Evolutionary conservation across 1,140 invertebrate species (phyloP).

Genomic region (Sarcophaga peregrina): DNA sequence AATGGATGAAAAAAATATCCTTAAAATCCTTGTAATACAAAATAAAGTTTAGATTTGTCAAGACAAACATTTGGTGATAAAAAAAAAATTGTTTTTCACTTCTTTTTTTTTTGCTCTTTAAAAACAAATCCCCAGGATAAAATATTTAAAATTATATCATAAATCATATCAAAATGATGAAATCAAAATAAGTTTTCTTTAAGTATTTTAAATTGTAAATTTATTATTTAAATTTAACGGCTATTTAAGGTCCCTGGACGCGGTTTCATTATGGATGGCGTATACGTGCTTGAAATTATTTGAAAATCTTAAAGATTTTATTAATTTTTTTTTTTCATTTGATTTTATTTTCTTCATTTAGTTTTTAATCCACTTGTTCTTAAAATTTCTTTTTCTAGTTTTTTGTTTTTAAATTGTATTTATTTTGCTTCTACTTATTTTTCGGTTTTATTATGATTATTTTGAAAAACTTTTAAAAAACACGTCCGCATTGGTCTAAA

Average conservation of each 20-base stretch:
- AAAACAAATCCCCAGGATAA: neutral
- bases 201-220: neutral
- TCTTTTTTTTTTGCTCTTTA: neutral
- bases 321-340: neutral
- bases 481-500: slow-evolving; percentile 43
- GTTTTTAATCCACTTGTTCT: neutral
- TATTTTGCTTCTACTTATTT: neutral
- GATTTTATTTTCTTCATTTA: neutral
- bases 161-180: neutral
- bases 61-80: neutral
- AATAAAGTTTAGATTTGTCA: slow-evolving; percentile 17
- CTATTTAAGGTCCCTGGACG: too few species aligned
- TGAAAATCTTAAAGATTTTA: neutral
- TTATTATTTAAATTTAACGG: too few species aligned
- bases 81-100: neutral
- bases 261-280: neutral
- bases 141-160: slow-evolving; percentile 13
- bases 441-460: neutral
- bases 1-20: neutral
- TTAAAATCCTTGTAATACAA: slow-evolving; percentile 3
- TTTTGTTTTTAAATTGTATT: neutral
- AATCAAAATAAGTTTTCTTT: neutral
- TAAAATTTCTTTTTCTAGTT: neutral
- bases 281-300: slow-evolving; percentile 6
- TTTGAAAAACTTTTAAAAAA: slow-evolving; percentile 2